Base-by-base conservation (phyloP, 2,888 invertebrate genomes). In the Ditylenchus weischeri region DNA sequence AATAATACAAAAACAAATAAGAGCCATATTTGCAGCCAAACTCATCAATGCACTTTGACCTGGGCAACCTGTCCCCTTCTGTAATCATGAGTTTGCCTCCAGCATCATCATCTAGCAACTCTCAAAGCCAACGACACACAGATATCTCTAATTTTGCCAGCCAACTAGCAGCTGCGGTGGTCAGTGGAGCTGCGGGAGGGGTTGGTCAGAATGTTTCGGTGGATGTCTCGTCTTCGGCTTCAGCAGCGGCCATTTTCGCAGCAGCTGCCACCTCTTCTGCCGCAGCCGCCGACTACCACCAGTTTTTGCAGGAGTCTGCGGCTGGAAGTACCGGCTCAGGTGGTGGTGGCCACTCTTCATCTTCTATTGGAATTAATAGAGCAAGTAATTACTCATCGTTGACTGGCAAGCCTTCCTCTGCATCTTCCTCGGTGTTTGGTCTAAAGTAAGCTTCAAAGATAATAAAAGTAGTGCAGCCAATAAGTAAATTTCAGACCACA, bases 401-500 rank as follows among this genome's bases (percentile, higher is more conserved):
- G 43, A 49, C 63, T 64, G 15, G 13, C 61, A 47, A 35, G 21
- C 21, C 64, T 64, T 38, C 62, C 48, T 50, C 29, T 29, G 2
- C 65, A 13, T 67, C 66, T n/a, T 66, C 66, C 23, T 66, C 66
- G 0, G 48, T 62, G n/a, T 62, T 62, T 62, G 48, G 48, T 1
- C 47, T 62, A 47, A 62, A 48, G 62, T 62, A 43, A 43, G 43
- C 3, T 8, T 43, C 38, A 43, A 43, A 43, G 43, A 43, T 8
- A 43, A 43, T 15, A 43, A 43, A 43, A 43, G 8, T 43, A 6
- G n/a, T 1, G 15, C 7, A 11, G n/a, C 54, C 2, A 65, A 43
- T 43, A 8, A 13, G 11, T 29, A 11, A 36, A 13, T 48, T 64
- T 18, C 50, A 72, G 72, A 23, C 64, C 74, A 57, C 72, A 71